Evolutionary conservation across 2,888 invertebrate genomes (phyloP), one percentile per base, ranked within the genome.

Genomic region (Eilema sororculum): DNA sequence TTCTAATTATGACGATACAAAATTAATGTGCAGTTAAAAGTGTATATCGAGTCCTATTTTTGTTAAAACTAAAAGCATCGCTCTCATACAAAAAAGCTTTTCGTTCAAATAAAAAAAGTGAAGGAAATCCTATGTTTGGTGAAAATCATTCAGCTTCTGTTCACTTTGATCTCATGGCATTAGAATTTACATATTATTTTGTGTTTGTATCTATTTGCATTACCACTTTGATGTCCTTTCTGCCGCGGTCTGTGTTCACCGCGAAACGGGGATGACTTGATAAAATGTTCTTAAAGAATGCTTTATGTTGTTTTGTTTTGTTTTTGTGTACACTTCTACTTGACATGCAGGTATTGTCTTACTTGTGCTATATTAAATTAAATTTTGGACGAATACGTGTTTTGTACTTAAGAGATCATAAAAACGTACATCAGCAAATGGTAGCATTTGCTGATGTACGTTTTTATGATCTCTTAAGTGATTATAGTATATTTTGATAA

Each of bases 111-210:
- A 75, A 70, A 70, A 73, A 76, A 77, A 83, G 80, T 84, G 84
- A 85, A 86, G 76, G 76, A 77, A 82, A 83, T 76, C 74, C 77
- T 62, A 83, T 82, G 83, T 73, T 73, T 72, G 79, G 86, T 77
- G 86, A 85, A 87, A 90, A 90, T 89, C 89, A 87, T 84, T 83
- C 84, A 73, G 77, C 81, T 80, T 71, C 82, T 78, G 76, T 69
- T 61, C 67, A 86, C 95, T 95, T 94, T 95, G 94, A 95, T 95
- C 92, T 92, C 78, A 87, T 84, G 87, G 89, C 87, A 90, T 93
- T 93, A 91, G 87, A 92, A 95, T 95, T 95, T 94, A 94, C 95
- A 95, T 95, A 94, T n/a, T n/a, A n/a, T 91, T 91, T 92, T 88
- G 89, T 82, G 78, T 79, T 78, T 79, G 83, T 88, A 87, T 88